A percentile compares a stretch with the other conserved stretches of the same genome.
Evolutionary conservation across 2,113 vertebrate species (phyloP).

Genomic region (Dendrocopos noguchii): DNA sequence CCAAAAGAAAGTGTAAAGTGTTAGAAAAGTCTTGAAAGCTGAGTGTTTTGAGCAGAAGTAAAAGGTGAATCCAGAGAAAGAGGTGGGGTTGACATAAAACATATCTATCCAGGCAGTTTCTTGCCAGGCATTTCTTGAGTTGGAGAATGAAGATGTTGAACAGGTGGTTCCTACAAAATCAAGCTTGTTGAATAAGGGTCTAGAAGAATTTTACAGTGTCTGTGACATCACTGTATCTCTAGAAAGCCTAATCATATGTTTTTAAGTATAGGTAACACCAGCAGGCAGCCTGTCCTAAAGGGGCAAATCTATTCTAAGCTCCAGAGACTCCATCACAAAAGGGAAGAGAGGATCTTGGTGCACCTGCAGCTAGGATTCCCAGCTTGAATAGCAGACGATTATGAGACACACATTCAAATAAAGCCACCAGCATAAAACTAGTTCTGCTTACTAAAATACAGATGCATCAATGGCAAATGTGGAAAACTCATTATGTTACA

Average conservation of each 20-base stretch:
- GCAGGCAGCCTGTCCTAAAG: not conserved
- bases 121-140: not conserved
- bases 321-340: not conserved
- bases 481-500: not conserved
- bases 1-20: not conserved
- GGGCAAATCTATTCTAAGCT: not conserved
- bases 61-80: not conserved
- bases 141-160: not conserved
- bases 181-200: rapidly evolving
- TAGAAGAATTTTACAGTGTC: not conserved
- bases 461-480: not conserved
- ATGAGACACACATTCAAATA: not conserved
- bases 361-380: not conserved
- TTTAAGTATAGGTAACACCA: not conserved
- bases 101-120: not conserved
- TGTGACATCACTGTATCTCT: not conserved
- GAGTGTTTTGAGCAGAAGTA: not conserved
- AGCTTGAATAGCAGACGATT: not conserved
- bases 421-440: not conserved
- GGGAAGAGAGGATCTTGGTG: not conserved
- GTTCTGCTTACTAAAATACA: not conserved
- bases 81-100: not conserved
- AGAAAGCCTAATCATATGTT: not conserved
- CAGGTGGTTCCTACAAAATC: not conserved
- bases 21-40: not conserved